A percentile compares a stretch with the other conserved stretches of the same genome.
Evolutionary conservation across 2,113 vertebrate genomes (phyloP).

Genomic region (Thunnus maccoyii): DNA sequence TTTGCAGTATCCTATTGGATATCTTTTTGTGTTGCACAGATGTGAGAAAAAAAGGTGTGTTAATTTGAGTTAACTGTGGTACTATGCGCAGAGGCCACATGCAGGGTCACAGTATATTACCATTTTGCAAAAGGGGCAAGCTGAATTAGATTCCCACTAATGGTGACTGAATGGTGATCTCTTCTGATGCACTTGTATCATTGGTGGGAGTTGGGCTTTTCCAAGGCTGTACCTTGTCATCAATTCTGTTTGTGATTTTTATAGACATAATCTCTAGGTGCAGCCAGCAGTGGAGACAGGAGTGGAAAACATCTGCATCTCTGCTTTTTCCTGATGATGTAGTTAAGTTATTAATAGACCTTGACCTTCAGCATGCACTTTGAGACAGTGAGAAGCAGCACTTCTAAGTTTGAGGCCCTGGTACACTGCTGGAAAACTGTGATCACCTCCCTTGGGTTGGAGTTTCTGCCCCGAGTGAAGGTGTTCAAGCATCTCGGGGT

Average conservation of each 20-base stretch:
- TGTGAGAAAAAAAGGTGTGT: no score
- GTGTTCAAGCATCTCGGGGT: not conserved
- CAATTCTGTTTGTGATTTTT: not conserved
- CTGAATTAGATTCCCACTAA: no score
- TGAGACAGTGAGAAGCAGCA: not conserved
- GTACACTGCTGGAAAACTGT: not conserved
- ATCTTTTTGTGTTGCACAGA: no score
- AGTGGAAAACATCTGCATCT: not conserved
- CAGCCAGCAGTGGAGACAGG: not conserved
- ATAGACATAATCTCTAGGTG: not conserved
- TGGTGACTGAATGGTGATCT: no score
- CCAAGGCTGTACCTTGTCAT: not conserved
- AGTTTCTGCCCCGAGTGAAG: not conserved
- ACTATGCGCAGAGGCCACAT: no score
- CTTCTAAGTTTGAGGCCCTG: conserved; percentile 2
- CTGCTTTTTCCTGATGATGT: conserved; percentile 2
- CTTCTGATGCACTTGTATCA: not conserved
- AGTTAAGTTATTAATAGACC: conserved; percentile 15
- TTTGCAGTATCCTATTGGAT: no score
- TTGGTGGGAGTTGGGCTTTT: not conserved
- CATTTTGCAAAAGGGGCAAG: no score
- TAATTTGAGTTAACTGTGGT: no score
- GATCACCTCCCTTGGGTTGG: not conserved
- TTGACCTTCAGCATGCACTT: conserved; percentile 13
- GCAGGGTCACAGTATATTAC: no score